phyloP scores from a whole-genome alignment of 2,113 vertebrate genomes.

The Corythornis vintsioides region DNA sequence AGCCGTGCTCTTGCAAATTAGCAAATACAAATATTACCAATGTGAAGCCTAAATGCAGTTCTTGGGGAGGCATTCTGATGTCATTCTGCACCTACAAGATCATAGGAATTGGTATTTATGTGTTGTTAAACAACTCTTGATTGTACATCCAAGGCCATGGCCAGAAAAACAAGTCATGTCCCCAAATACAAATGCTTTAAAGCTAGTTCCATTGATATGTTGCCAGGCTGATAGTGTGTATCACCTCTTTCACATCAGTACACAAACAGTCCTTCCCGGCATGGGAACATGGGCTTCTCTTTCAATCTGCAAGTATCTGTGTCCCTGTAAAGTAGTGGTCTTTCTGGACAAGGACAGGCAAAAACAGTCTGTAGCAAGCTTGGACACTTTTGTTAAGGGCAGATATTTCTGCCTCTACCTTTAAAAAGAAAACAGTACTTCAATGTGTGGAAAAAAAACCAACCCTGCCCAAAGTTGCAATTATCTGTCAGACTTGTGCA shows the following conservation, averaged over 20 bases:
- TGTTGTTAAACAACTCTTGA: background rate
- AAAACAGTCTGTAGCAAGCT: background rate
- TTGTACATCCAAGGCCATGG: background rate
- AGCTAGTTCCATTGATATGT: background rate
- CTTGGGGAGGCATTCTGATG: background rate
- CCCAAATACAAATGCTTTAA: background rate
- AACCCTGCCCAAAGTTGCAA: background rate
- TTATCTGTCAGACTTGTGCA: background rate
- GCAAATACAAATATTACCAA: background rate
- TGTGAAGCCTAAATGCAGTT: background rate
- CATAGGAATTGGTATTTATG: background rate
- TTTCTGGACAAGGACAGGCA: constrained; percentile 1
- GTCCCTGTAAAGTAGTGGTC: background rate
- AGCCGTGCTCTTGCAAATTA: background rate
- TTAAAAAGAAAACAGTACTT: background rate
- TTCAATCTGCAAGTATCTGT: background rate
- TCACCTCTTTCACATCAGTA: background rate
- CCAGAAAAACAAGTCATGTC: background rate
- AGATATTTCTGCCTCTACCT: background rate
- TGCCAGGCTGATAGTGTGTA: background rate
- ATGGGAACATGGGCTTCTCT: background rate
- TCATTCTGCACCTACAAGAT: background rate
- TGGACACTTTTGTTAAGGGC: background rate
- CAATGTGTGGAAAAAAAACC: background rate
- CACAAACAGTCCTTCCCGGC: background rate